These are phyloP conservation scores for Magallana ariakensis DNA, from an alignment of 1,140 invertebrate genomes.

Conservation along the genomic window DNA sequence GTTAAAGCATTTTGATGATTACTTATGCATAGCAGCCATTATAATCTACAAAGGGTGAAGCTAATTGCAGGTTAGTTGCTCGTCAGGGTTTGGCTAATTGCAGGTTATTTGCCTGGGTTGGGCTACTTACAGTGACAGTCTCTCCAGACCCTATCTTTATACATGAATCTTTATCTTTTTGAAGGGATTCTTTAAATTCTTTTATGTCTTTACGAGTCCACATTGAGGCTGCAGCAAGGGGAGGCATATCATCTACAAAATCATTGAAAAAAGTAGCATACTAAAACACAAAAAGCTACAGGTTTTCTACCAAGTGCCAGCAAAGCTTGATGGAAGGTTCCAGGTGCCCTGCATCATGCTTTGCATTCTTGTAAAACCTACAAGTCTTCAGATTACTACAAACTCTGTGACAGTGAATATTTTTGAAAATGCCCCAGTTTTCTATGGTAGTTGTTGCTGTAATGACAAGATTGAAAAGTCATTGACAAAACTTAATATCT, in stretches of 20 bases:
- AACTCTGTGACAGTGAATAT: not conserved
- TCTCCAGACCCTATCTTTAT: constrained; percentile 98
- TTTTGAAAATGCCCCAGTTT: not conserved
- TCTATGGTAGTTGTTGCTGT: not conserved
- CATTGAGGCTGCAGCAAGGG: constrained; percentile 88
- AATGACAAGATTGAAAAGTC: not conserved
- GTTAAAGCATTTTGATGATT: no score
- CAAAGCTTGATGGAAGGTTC: constrained; percentile 13
- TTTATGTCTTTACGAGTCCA: constrained; percentile 96
- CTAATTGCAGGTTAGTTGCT: no score
- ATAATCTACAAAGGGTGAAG: not conserved
- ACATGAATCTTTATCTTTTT: constrained; percentile 93
- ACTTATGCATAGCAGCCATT: no score
- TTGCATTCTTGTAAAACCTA: constrained; percentile 1
- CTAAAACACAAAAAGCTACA: constrained; percentile 38
- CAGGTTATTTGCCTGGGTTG: not conserved
- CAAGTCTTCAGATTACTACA: constrained; percentile 10
- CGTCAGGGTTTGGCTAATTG: not conserved
- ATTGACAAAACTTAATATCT: no score
- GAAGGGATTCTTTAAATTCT: constrained; percentile 93
- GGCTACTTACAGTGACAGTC: constrained; percentile 92
- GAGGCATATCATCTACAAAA: constrained; percentile 69
- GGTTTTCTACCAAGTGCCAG: not conserved
- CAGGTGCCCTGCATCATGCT: constrained; percentile 24
- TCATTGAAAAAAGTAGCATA: constrained; percentile 49